phyloP scores from a whole-genome alignment of 1,140 invertebrate genomes.

The Microplitis demolitor region DNA sequence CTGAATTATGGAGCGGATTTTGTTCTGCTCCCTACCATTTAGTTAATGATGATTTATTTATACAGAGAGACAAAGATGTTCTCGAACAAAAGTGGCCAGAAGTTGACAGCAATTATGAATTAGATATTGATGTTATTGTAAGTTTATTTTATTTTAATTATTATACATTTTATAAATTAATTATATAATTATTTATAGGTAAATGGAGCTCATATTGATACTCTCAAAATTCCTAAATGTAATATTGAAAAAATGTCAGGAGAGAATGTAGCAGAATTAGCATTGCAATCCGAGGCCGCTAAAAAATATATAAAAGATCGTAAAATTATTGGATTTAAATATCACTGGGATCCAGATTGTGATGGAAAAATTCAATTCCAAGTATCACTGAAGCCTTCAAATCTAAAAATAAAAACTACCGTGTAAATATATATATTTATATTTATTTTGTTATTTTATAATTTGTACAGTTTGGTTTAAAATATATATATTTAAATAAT shows the following conservation, averaged over 20 bases:
- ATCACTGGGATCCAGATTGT: slow-evolving; percentile 35
- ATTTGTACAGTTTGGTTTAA: too few relatives aligned
- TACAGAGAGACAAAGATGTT: slow-evolving; percentile 70
- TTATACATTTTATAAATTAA: slow-evolving; percentile 22
- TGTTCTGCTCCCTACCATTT: slow-evolving; percentile 64
- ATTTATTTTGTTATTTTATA: too few relatives aligned
- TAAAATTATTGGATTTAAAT: slow-evolving; percentile 35
- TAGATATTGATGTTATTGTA: slow-evolving; percentile 71
- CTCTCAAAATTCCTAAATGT: slow-evolving; percentile 60
- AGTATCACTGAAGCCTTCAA: not conserved
- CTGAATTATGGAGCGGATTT: slow-evolving; percentile 86
- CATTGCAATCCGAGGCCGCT: slow-evolving; percentile 48
- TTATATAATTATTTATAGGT: slow-evolving; percentile 48
- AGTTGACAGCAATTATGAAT: slow-evolving; percentile 74
- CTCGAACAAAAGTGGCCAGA: slow-evolving; percentile 80
- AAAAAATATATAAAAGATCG: slow-evolving; percentile 29
- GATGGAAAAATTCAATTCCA: slow-evolving; percentile 39
- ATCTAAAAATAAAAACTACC: not conserved
- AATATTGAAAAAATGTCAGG: slow-evolving; percentile 62
- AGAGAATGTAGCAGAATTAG: slow-evolving; percentile 64
- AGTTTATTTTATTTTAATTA: slow-evolving; percentile 29
- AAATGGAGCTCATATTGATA: slow-evolving; percentile 62
- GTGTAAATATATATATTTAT: not conserved
- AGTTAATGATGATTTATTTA: slow-evolving; percentile 55
- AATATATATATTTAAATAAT: too few relatives aligned